phyloP scores from a whole-genome alignment of 2,797 vertebrate species.

The Hydrolagus colliei region DNA sequence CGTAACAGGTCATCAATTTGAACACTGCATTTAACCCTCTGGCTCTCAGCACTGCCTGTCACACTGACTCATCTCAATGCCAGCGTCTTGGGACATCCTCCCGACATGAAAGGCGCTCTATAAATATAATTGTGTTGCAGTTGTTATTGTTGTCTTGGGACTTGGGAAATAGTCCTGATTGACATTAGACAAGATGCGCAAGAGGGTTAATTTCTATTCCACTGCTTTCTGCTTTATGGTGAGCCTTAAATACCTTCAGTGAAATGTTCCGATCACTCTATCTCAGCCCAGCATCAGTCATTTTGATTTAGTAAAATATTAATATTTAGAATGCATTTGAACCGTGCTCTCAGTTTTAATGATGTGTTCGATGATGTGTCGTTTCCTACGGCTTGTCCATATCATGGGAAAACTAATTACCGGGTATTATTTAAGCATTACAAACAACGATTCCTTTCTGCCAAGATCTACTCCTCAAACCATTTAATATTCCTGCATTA shows the following conservation, averaged over 20 bases:
- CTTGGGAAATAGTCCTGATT: not conserved
- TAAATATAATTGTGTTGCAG: not conserved
- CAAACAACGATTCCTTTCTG: slow-evolving; percentile 18
- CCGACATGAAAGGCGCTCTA: too few species aligned
- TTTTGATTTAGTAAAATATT: slow-evolving; percentile 11
- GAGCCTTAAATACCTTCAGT: slow-evolving; percentile 6
- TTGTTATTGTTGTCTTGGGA: not conserved
- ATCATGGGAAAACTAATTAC: slow-evolving; percentile 15
- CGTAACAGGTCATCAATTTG: not conserved
- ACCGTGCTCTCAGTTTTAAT: slow-evolving; percentile 12
- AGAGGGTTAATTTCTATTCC: not conserved
- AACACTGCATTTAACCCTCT: not conserved
- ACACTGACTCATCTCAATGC: not conserved
- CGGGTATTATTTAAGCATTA: slow-evolving; percentile 27
- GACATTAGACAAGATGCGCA: not conserved
- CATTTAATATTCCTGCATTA: slow-evolving; percentile 17
- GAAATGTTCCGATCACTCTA: slow-evolving; percentile 15
- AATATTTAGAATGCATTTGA: slow-evolving; percentile 25
- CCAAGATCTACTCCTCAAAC: not conserved
- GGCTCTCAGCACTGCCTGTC: not conserved
- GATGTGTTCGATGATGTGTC: slow-evolving; percentile 18
- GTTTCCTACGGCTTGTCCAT: slow-evolving; percentile 18
- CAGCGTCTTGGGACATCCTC: not conserved
- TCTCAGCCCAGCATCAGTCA: slow-evolving; percentile 2
- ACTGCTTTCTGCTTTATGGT: not conserved